Evolutionary conservation across 2,888 invertebrate genomes (phyloP).

Genomic region (Coleophora flavipennella): DNA sequence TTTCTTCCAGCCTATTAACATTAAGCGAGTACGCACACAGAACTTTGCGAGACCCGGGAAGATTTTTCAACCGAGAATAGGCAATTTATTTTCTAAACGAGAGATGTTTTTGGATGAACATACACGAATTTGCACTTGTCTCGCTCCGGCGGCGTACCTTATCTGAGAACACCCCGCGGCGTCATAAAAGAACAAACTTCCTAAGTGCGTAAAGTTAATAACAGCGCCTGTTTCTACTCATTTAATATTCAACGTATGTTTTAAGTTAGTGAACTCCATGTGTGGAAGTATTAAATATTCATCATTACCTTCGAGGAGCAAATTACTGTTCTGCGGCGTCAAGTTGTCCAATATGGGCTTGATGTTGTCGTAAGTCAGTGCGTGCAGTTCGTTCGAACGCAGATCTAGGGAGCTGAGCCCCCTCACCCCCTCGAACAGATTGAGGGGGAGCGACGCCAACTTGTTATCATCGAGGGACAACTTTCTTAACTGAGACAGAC

Average conservation of each 20-base stretch:
- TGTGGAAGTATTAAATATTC: slow-evolving; percentile 45
- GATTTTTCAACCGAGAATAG: not conserved
- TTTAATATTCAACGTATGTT: slow-evolving; percentile 59
- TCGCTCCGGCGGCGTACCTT: slow-evolving; percentile 17
- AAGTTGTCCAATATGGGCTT: slow-evolving; percentile 85
- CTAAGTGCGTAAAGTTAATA: slow-evolving; percentile 49
- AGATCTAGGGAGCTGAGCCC: slow-evolving; percentile 82
- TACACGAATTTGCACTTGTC: slow-evolving; percentile 33
- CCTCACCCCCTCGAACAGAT: slow-evolving; percentile 81
- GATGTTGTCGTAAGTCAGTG: slow-evolving; percentile 82
- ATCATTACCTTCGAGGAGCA: slow-evolving; percentile 81
- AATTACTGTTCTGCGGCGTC: slow-evolving; percentile 80
- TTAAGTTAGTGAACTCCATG: slow-evolving; percentile 45
- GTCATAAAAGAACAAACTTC: slow-evolving; percentile 55
- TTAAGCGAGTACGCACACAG: no score
- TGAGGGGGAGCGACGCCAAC: slow-evolving; percentile 78
- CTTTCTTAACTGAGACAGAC: slow-evolving; percentile 79
- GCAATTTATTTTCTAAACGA: not conserved
- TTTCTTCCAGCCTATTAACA: no score
- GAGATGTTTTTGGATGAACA: slow-evolving; percentile 5
- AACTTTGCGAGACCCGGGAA: no score
- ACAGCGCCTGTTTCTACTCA: slow-evolving; percentile 45
- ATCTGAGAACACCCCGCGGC: slow-evolving; percentile 43
- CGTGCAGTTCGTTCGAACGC: slow-evolving; percentile 82
- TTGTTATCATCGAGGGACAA: slow-evolving; percentile 84